Evolutionary conservation across 2,888 invertebrate genomes (phyloP).

Genomic region (Pyrrhia umbra): DNA sequence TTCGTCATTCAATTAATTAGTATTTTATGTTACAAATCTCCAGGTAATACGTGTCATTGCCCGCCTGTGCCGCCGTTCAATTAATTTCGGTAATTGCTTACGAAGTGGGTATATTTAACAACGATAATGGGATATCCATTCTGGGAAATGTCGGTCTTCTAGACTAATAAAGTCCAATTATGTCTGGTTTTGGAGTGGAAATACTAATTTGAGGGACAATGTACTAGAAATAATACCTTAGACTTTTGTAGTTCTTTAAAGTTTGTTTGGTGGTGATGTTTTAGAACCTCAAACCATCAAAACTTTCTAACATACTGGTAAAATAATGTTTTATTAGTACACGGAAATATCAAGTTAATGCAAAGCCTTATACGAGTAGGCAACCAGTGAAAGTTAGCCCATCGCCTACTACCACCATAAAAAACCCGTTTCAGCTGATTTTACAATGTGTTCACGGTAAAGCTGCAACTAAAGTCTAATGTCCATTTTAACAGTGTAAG

Average conservation of each 20-base stretch:
- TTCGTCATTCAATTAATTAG: constrained; percentile 58
- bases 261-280: constrained; percentile 14
- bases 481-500: constrained; percentile 10
- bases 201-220: constrained; percentile 21
- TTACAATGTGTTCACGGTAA: constrained; percentile 11
- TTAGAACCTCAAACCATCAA: constrained; percentile 6
- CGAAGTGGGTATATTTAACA: constrained; percentile 48
- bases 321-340: constrained; percentile 6
- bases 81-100: constrained; percentile 59
- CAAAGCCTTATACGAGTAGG: constrained; percentile 21
- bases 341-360: constrained; percentile 31
- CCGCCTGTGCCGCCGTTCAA: constrained; percentile 27
- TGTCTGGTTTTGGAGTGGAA: constrained; percentile 27
- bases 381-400: constrained; percentile 51
- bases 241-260: background rate
- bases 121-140: constrained; percentile 43
- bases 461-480: background rate
- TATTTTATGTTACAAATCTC: constrained; percentile 37
- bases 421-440: constrained; percentile 37
- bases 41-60: constrained; percentile 53
- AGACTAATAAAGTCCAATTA: constrained; percentile 40
- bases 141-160: constrained; percentile 27
- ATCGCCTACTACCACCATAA: constrained; percentile 44
- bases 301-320: background rate
- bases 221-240: constrained; percentile 7